Conservation (phyloP, 2,797 vertebrate genomes). For the Phylloscopus collybita region DNA sequence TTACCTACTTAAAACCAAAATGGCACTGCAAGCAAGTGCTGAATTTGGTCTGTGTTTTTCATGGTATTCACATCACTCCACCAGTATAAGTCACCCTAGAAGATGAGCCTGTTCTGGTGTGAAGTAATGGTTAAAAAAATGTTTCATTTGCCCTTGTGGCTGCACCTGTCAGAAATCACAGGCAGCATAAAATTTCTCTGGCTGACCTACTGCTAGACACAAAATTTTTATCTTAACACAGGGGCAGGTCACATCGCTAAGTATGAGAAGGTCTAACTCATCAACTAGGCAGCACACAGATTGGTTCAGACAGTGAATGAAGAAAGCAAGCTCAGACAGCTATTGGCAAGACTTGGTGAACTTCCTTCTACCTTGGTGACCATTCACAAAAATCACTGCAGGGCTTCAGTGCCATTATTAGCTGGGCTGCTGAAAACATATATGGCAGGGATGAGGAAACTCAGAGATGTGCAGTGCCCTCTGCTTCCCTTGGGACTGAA, state of each 20-base stretch:
- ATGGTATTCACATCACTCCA: background rate
- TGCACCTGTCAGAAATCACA: background rate
- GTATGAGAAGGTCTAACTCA: background rate
- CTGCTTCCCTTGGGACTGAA: background rate
- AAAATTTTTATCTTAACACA: background rate
- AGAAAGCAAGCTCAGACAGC: background rate
- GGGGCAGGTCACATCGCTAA: background rate
- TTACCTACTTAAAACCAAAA: background rate
- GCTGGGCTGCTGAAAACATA: background rate
- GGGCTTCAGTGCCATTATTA: background rate
- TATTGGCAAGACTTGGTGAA: background rate
- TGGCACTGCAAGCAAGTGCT: background rate
- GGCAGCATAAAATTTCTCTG: background rate
- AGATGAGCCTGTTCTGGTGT: background rate
- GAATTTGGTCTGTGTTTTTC: background rate
- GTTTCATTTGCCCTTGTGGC: background rate
- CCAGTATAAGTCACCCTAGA: background rate
- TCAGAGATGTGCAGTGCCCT: background rate
- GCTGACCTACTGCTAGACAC: background rate
- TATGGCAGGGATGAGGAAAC: background rate
- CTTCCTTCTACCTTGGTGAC: background rate
- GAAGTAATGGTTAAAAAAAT: background rate
- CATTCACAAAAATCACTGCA: background rate
- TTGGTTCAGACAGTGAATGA: background rate
- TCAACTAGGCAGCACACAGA: background rate